A percentile compares a stretch with the other conserved stretches of the same genome.
Evolutionary conservation across 1,140 invertebrate genomes (phyloP).

Genomic region (Anoplophora glabripennis): DNA sequence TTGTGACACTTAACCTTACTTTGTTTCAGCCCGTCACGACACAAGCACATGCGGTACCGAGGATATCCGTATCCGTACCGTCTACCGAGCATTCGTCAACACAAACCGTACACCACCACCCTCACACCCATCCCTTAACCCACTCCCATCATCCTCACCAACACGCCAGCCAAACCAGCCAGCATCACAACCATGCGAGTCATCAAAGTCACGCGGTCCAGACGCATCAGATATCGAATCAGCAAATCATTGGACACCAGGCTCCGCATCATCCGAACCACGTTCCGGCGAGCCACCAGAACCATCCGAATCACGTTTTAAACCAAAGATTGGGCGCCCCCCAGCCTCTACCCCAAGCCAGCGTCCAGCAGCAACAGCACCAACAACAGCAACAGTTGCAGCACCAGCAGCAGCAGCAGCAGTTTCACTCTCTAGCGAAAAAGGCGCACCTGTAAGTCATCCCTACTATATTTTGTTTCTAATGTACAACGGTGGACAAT

Average conservation of each 20-base stretch:
- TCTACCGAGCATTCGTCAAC: slow-evolving; percentile 23
- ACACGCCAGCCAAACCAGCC: not conserved
- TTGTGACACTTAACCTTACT: not conserved
- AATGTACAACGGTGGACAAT: too few species aligned
- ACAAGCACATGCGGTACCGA: slow-evolving; percentile 21
- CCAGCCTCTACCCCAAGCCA: not conserved
- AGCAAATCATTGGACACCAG: not conserved
- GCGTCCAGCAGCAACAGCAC: slow-evolving; percentile 16
- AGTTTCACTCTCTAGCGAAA: slow-evolving; percentile 23
- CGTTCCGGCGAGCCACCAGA: not conserved
- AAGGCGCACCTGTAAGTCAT: slow-evolving; percentile 38
- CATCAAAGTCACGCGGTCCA: too few species aligned
- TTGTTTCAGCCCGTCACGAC: slow-evolving; percentile 27
- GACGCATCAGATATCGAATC: not conserved
- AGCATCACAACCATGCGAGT: not conserved
- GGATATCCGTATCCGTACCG: slow-evolving; percentile 30
- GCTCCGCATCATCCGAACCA: slow-evolving; percentile 6
- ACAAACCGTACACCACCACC: slow-evolving; percentile 27
- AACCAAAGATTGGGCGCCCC: slow-evolving; percentile 18
- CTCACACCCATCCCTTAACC: slow-evolving; percentile 16
- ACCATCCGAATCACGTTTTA: slow-evolving; percentile 21
- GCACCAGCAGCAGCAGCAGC: slow-evolving; percentile 22
- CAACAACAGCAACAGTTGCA: slow-evolving; percentile 26
- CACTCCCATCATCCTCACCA: slow-evolving; percentile 18
- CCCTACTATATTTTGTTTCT: not conserved